Base-by-base conservation (phyloP, 2,888 invertebrate species). In the Diachrysia chrysitis region DNA sequence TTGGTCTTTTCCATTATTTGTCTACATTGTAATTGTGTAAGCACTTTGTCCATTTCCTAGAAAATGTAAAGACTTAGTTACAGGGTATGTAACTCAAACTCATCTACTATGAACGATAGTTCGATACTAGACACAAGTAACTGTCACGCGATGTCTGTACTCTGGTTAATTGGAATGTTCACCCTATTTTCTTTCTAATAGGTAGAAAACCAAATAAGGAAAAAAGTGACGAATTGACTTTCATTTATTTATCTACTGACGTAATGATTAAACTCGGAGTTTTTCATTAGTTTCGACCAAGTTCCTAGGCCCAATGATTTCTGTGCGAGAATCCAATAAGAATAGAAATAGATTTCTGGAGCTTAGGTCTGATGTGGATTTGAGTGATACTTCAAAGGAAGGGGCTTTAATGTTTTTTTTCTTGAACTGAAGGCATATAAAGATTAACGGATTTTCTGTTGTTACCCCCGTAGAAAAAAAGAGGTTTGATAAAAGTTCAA, bases 141-240 rank as follows among this genome's bases (percentile, higher is more conserved):
- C 48, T 21, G 48, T 51, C 48, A 51, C 48, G 48, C 48, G 19
- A 51, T 12, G 48, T 42, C 42, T 42, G n/a, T 42, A 42, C n/a
- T 42, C n/a, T 6, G 5, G 1, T n/a, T 42, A 37, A 37, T 37
- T n/a, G n/a, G 6, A 42, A n/a, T 5, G 42, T 42, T 42, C n/a
- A 42, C 42, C 42, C 42, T n/a, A 42, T n/a, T 42, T 42, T 16
- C 2, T 42, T 37, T 37, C 10, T 14, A 37, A 12, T 7, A 6
- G 12, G 12, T n/a, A n/a, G n/a, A n/a, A n/a, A n/a, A n/a, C 10
- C 14, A 37, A 10, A 14, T 2, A 14, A 2, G 10, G 12, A 37
- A 2, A 37, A 37, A 37, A 12, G 37, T 14, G 1, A 37, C 12
- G 37, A 37, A 37, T 2, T 37, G 1, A 2, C 14, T 37, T 37